Evolutionary conservation across 2,797 vertebrate species (phyloP), one percentile per base, ranked within the genome.

Genomic region (Notolabrus celidotus): DNA sequence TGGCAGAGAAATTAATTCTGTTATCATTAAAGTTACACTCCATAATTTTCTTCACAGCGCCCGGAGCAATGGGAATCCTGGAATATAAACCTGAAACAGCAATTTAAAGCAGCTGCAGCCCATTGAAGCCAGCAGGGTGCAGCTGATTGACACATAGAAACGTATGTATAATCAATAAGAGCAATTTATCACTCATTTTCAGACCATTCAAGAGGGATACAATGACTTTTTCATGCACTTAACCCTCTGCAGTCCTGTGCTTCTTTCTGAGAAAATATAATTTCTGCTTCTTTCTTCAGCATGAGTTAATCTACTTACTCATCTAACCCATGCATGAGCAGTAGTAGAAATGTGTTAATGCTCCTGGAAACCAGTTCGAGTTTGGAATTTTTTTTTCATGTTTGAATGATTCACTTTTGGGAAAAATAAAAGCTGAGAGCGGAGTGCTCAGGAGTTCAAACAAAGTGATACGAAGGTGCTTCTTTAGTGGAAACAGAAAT

Each of bases 1-100:
- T 59, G 27, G 31, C 29, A 33, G 27, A 27, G 49, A 64, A 59
- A 77, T 65, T 52, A 27, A 39, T 27, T 52, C 74, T 71, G 25
- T 54, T 67, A 45, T 69, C 41, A 62, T 63, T 53, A 25, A 25
- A 46, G 31, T 42, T n/a, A 41, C 10, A 6, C 46, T 6, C 19
- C 31, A 22, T 56, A 7, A 41, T 74, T 41, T 38, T 60, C 34
- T n/a, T 54, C 41, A 34, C 4, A 73, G 57, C 5, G 7, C 36
- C 49, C 34, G 23, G 46, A 10, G 8, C 31, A 12, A 59, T 17
- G 23, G 41, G 49, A 39, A 33, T 36, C 38, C 34, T n/a, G 27
- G 50, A 52, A 22, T 29, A 16, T 5, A 12, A 54, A 47, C 16
- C 31, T 5, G 54, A 47, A 59, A 22, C 10, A 46, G 39, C 12